Evolutionary conservation across 1,140 invertebrate species (phyloP).

Genomic region (Spodoptera litura): DNA sequence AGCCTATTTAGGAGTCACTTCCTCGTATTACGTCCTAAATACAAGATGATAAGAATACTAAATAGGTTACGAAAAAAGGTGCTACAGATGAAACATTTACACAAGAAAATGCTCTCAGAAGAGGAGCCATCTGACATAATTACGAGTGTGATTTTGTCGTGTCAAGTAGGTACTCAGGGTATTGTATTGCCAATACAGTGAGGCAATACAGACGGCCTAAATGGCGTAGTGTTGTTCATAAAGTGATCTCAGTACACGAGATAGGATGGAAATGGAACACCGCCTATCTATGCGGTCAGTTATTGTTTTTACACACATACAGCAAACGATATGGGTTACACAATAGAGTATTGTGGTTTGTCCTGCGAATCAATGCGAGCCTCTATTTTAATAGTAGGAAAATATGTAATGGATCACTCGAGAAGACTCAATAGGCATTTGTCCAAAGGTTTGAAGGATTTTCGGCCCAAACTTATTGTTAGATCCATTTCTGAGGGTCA

Average conservation of each 20-base stretch:
- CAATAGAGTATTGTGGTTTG: slow-evolving; percentile 53
- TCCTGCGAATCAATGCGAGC: slow-evolving; percentile 31
- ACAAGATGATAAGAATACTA: slow-evolving; percentile 29
- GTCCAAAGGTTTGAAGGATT: slow-evolving; percentile 25
- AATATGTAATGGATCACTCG: slow-evolving; percentile 43
- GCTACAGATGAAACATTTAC: slow-evolving; percentile 16
- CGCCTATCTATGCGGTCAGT: slow-evolving; percentile 57
- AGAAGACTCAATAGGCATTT: slow-evolving; percentile 30
- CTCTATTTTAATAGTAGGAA: slow-evolving; percentile 37
- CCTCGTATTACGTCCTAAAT: slow-evolving; percentile 1
- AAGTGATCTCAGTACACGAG: slow-evolving; percentile 43
- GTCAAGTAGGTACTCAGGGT: slow-evolving; percentile 10
- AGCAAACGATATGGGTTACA: slow-evolving; percentile 38
- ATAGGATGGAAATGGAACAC: slow-evolving; percentile 53
- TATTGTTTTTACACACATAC: slow-evolving; percentile 54
- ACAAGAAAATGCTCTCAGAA: slow-evolving; percentile 8
- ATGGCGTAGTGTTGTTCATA: slow-evolving; percentile 32
- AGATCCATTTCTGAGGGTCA: slow-evolving; percentile 25
- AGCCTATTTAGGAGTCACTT: neutral
- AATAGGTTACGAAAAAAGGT: slow-evolving; percentile 15
- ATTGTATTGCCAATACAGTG: slow-evolving; percentile 11
- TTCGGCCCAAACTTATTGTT: slow-evolving; percentile 36
- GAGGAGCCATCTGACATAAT: slow-evolving; percentile 33
- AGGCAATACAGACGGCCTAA: slow-evolving; percentile 35
- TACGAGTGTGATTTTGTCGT: slow-evolving; percentile 20